Evolutionary conservation across 2,888 invertebrate species (phyloP).

Genomic region (Cryptocheilus praepositus): DNA sequence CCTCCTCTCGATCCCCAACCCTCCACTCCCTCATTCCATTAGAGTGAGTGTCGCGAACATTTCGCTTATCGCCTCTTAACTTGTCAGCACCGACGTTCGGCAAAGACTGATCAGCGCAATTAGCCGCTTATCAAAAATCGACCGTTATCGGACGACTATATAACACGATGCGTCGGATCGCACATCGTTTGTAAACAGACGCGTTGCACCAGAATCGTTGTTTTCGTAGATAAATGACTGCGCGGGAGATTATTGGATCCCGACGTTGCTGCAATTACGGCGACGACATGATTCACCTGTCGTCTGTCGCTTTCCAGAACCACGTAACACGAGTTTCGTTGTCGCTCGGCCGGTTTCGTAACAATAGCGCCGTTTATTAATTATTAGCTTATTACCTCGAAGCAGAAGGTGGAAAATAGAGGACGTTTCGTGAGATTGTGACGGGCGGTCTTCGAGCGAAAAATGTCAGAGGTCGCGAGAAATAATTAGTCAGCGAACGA

Average conservation of each 20-base stretch:
- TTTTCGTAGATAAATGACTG: constrained; percentile 47
- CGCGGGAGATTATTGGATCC: constrained; percentile 38
- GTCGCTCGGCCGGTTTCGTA: too few relatives aligned
- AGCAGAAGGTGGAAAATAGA: too few relatives aligned
- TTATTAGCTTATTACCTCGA: too few relatives aligned
- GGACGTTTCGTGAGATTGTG: too few relatives aligned
- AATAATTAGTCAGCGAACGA: too few relatives aligned
- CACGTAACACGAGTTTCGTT: too few relatives aligned
- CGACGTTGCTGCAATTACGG: constrained; percentile 48
- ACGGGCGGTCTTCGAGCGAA: too few relatives aligned
- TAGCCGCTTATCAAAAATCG: background rate
- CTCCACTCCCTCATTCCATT: background rate
- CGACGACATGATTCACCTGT: constrained; percentile 42
- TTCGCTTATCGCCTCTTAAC: constrained; percentile 1
- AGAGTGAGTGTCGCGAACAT: background rate
- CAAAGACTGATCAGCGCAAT: background rate
- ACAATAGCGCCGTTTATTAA: too few relatives aligned
- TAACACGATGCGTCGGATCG: too few relatives aligned
- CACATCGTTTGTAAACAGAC: constrained; percentile 31
- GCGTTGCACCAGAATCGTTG: constrained; percentile 41
- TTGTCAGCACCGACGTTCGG: background rate
- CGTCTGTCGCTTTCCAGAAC: too few relatives aligned
- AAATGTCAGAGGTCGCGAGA: too few relatives aligned
- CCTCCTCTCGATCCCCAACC: background rate
- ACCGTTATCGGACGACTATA: background rate